Evolutionary conservation across 2,888 invertebrate genomes (phyloP), one percentile per base, ranked within the genome.

Genomic region (Zele albiditarsus): DNA sequence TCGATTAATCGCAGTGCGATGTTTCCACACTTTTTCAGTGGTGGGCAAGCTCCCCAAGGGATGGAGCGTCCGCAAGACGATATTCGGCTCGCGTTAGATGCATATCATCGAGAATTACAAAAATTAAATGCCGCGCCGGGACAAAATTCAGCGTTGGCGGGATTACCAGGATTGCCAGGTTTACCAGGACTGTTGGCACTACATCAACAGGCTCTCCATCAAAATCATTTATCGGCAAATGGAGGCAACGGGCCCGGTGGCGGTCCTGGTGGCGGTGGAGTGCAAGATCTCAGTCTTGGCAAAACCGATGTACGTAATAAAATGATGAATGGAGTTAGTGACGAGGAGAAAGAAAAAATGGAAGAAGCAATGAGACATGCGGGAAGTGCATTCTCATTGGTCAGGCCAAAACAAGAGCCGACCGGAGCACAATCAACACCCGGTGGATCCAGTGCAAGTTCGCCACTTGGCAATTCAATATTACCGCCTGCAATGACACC

Each of bases 61-160:
- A 88, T 88, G 85, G 91, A 89, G 83, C 90, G 89, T 78, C 90
- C 95, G n/a, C 94, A 94, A 81, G 97, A 97, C 83, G 97, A 97
- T 84, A 95, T 97, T 85, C 93, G 97, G 58, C 92, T 97, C 91
- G 96, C 97, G 14, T 90, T 97, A 62, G 97, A 97, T 86, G 95
- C 97, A 31, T 98, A 97, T 90, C 97, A 97, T 88, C 94, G 98
- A 79, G 98, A 98, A 90, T 92, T 98, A 79, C 95, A 96, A 85
- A 97, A 98, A 89, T 91, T 98, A 80, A 97, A 95, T 86, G 93
- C 93, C 12, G 92, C 92, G 3, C 83, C 87, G 4, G 87, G 87
- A 3, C 87, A 86, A 73, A 88, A 82, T 76, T 78, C 86, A 0
- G 81, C 83, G 2, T 69, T 94, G 82, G 92, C 93, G 69, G 92